phyloP scores from a whole-genome alignment of 2,797 vertebrate species.

The Psittacula derbiana region DNA sequence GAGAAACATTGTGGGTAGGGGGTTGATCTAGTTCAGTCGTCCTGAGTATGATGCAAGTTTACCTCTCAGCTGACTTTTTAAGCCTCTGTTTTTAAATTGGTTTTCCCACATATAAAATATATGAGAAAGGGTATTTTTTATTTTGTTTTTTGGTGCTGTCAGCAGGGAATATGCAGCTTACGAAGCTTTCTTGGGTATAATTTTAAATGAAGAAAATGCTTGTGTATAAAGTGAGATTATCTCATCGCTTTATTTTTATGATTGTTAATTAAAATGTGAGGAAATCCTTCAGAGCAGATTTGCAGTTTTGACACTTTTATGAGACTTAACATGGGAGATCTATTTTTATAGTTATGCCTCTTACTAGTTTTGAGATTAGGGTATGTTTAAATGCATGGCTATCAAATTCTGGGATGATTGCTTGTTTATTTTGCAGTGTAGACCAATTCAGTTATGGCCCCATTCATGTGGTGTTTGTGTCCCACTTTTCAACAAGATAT shows the following conservation, averaged over 20 bases:
- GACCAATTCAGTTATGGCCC: slow-evolving; percentile 28
- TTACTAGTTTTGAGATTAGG: slow-evolving; percentile 54
- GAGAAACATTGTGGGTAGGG: not conserved
- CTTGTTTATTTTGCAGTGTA: slow-evolving; percentile 40
- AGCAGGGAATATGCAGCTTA: slow-evolving; percentile 55
- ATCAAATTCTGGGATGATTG: slow-evolving; percentile 50
- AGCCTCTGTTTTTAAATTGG: not conserved
- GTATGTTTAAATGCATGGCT: slow-evolving; percentile 30
- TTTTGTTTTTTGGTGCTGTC: slow-evolving; percentile 26
- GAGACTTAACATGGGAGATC: slow-evolving; percentile 54
- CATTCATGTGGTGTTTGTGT: slow-evolving; percentile 13
- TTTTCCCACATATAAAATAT: not conserved
- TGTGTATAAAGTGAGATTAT: slow-evolving; percentile 57
- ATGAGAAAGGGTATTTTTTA: not conserved
- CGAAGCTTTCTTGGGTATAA: slow-evolving; percentile 45
- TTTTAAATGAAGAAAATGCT: slow-evolving; percentile 57
- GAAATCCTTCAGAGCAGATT: slow-evolving; percentile 65
- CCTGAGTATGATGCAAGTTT: not conserved
- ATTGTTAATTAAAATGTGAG: slow-evolving; percentile 69
- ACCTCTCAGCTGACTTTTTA: not conserved
- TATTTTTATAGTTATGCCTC: slow-evolving; percentile 57
- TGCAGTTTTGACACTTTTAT: slow-evolving; percentile 63
- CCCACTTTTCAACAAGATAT: not conserved
- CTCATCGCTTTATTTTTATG: slow-evolving; percentile 64
- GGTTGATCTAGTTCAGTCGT: not conserved